phyloP scores from a whole-genome alignment of 2,888 invertebrate species.

The Nysson spinosus region DNA sequence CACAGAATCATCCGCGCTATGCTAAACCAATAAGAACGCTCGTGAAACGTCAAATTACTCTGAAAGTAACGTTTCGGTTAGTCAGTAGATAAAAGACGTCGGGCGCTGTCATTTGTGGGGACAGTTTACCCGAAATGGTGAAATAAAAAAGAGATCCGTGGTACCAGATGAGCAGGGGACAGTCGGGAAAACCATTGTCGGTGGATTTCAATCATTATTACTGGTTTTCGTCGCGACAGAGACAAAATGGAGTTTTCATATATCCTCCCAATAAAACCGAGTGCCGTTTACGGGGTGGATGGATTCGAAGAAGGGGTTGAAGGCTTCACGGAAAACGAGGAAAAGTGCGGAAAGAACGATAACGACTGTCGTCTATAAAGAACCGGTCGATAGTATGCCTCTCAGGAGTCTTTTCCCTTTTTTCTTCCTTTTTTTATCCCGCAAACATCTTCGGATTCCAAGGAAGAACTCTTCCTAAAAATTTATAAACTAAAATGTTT shows the following conservation, averaged over 20 bases:
- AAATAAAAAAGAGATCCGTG: background rate
- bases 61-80: too few species aligned
- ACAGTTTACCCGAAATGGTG: background rate
- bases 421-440: conserved; percentile 22
- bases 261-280: conserved; percentile 14
- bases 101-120: background rate
- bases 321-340: conserved; percentile 44
- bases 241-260: conserved; percentile 47
- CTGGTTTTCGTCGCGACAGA: conserved; percentile 36
- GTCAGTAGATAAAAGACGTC: too few species aligned
- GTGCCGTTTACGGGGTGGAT: conserved; percentile 34
- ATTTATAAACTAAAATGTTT: too few species aligned
- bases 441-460: too few species aligned
- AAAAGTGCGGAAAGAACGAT: conserved; percentile 56
- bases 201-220: conserved; percentile 39
- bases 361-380: conserved; percentile 54
- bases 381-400: conserved; percentile 51
- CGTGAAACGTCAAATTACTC: too few species aligned
- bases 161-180: background rate
- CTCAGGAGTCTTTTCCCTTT: conserved; percentile 40
- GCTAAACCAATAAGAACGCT: too few species aligned
- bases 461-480: too few species aligned
- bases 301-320: conserved; percentile 37
- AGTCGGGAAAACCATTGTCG: background rate
- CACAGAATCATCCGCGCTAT: too few species aligned